Evolutionary conservation across 2,888 invertebrate species (phyloP).

Genomic region (Dysmachus trigonus): DNA sequence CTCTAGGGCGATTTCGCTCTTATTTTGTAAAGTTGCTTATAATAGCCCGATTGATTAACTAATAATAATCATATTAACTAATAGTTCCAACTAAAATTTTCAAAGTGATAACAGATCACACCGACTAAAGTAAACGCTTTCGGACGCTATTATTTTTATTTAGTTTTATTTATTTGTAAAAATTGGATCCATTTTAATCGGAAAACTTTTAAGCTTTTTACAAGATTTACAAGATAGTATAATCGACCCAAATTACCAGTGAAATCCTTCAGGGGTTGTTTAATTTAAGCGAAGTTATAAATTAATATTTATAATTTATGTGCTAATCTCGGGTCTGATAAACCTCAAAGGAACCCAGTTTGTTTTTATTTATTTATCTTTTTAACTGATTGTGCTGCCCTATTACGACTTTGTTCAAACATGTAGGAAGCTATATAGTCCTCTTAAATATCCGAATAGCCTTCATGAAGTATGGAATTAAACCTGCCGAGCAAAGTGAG

Average conservation of each 20-base stretch:
- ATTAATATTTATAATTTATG: background rate
- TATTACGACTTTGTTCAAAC: background rate
- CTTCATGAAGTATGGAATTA: constrained; percentile 12
- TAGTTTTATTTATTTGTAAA: background rate
- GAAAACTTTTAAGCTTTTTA: background rate
- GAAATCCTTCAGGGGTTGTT: background rate
- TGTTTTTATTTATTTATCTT: background rate
- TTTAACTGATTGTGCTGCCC: background rate
- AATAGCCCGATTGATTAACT: too few species aligned
- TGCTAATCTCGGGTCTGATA: background rate
- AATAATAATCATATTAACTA: too few species aligned
- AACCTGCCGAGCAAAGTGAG: constrained; percentile 3
- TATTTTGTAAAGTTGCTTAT: too few species aligned
- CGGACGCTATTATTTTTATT: background rate
- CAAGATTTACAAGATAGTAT: background rate
- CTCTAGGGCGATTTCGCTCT: too few species aligned
- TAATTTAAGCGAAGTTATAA: background rate
- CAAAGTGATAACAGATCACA: background rate
- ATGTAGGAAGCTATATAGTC: background rate
- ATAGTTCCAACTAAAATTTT: too few species aligned
- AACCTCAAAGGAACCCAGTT: background rate
- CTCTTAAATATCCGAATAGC: background rate
- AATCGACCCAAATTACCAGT: background rate
- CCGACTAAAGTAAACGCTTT: background rate
- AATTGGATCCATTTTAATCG: background rate